Base-by-base conservation (phyloP, 2,888 invertebrate species). In the Eudasyphora cyanicolor region DNA sequence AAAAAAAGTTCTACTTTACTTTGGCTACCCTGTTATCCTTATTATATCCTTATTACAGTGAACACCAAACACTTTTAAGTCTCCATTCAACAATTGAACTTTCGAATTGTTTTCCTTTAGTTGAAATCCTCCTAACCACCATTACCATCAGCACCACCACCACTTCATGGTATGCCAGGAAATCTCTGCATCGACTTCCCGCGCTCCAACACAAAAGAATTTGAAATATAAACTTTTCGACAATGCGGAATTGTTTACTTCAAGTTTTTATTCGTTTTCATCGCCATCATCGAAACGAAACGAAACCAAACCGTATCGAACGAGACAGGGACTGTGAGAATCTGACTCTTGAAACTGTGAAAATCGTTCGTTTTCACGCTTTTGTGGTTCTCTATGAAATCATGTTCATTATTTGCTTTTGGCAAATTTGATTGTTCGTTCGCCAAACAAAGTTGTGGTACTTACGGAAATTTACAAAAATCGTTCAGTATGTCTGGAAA, bases 341-440 rank as follows among this genome's bases (percentile, higher is more conserved):
- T n/a, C n/a, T n/a, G n/a, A n/a, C 29, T n/a, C 42, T 1, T 42
- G 32, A 19, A n/a, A 19, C 35, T 29, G 29, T 42, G 24, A n/a
- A 67, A 38, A 67, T 70, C 29, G 21, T 75, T 76, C 51, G 60
- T 74, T 82, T 69, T 82, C 76, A 76, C 79, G 79, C 76, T 82
- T n/a, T n/a, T n/a, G 29, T 69, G 79, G 54, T 79, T 82, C 69
- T 85, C 67, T 73, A 82, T 82, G 71, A 84, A 78, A 67, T 38
- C 76, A 57, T 78, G 62, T 80, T 79, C 78, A 79, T 79, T 79
- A 60, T 80, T 70, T 81, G 75, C 81, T 79, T 73, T 83, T 79
- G 78, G 78, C 69, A 85, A 83, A 74, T 80, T 81, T 79, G 62
- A 82, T 82, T 82, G 73, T 82, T 76, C 76, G 67, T 49, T 76